A percentile compares a stretch with the other conserved stretches of the same genome.
phyloP scores from a whole-genome alignment of 2,113 vertebrate genomes.

The Hucho hucho region DNA sequence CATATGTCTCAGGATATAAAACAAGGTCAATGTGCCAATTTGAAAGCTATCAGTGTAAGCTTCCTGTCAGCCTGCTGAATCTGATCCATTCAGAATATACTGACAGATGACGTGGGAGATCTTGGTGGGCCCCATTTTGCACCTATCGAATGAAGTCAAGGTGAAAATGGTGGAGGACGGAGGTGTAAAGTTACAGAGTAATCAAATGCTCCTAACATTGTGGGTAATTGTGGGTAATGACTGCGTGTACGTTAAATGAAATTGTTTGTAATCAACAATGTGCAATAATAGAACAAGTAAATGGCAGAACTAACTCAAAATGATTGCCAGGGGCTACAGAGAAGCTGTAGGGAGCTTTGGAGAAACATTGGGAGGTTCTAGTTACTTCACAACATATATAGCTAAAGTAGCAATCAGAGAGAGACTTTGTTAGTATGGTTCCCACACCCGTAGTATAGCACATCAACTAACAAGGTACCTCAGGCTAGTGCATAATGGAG shows the following conservation, averaged over 20 bases:
- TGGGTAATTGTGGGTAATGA: too few species aligned
- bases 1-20: not conserved
- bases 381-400: too few species aligned
- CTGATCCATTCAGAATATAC: not conserved
- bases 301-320: not conserved
- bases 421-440: not conserved
- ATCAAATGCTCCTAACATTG: too few species aligned
- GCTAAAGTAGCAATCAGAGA: not conserved
- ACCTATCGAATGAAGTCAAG: too few species aligned
- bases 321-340: not conserved
- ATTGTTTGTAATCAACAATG: too few species aligned
- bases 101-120: too few species aligned
- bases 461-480: not conserved
- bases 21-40: not conserved
- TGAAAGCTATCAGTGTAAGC: not conserved
- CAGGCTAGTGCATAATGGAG: not conserved
- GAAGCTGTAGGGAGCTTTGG: not conserved
- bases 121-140: too few species aligned
- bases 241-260: too few species aligned
- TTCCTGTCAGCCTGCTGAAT: not conserved
- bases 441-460: not conserved
- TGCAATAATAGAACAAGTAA: too few species aligned
- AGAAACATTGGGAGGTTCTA: not conserved
- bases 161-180: too few species aligned
- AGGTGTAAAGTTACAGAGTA: too few species aligned